A percentile compares a stretch with the other conserved stretches of the same genome.
Evolutionary conservation across 1,140 invertebrate species (phyloP).

Genomic region (Drosophila elegans): DNA sequence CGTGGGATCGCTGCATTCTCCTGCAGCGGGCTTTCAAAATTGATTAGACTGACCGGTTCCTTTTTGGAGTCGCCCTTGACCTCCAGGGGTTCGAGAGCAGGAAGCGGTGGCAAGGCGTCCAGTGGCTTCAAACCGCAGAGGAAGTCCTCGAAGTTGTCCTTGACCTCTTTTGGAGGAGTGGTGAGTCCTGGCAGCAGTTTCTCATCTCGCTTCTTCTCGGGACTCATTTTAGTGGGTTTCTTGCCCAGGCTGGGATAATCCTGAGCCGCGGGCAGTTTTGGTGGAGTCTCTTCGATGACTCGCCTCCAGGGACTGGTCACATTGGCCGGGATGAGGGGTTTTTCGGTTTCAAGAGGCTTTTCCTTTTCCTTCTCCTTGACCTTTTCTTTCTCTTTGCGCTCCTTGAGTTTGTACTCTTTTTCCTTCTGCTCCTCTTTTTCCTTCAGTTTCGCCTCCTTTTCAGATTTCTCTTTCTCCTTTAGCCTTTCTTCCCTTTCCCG

Average conservation of each 20-base stretch:
- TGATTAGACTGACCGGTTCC: conserved; percentile 68
- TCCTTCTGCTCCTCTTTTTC: conserved; percentile 13
- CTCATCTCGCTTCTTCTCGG: conserved; percentile 41
- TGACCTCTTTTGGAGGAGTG: conserved; percentile 26
- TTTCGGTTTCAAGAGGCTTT: conserved; percentile 8
- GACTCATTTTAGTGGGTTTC: conserved; percentile 3
- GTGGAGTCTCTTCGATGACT: conserved; percentile 14
- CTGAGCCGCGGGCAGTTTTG: conserved; percentile 24
- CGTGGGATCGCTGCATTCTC: conserved; percentile 55
- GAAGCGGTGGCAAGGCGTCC: conserved; percentile 68
- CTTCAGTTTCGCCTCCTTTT: conserved; percentile 1
- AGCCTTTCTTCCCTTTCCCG: neutral
- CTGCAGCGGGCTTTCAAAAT: conserved; percentile 79
- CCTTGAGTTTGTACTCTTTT: conserved; percentile 4
- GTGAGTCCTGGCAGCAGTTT: conserved; percentile 20
- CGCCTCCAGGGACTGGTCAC: conserved; percentile 29
- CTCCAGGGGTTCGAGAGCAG: conserved; percentile 68
- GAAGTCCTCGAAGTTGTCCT: conserved; percentile 68
- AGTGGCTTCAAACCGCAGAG: conserved; percentile 54
- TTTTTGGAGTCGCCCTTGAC: conserved; percentile 14
- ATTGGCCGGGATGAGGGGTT: neutral
- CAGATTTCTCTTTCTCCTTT: conserved; percentile 3
- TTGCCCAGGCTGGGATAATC: conserved; percentile 42
- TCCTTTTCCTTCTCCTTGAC: conserved; percentile 12
- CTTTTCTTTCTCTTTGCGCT: conserved; percentile 16